Evolutionary conservation across 2,797 vertebrate genomes (phyloP).

Genomic region (Channa striata): DNA sequence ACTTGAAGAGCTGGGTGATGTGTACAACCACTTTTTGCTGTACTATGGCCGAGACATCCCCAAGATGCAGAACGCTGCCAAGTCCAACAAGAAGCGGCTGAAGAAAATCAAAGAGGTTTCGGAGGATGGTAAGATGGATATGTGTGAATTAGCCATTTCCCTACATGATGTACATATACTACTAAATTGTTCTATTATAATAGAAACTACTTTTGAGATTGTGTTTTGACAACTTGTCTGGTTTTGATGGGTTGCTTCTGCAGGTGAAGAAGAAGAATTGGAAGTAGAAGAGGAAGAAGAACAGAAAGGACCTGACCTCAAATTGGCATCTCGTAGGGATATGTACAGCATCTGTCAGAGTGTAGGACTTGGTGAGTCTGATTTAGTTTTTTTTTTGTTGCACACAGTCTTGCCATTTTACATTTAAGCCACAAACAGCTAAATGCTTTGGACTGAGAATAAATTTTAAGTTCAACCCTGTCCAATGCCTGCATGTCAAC

Average conservation of each 20-base stretch:
- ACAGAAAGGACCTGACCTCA: slow-evolving; percentile 95
- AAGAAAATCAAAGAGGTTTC: slow-evolving; percentile 93
- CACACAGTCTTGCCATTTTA: not conserved
- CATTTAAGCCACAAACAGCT: not conserved
- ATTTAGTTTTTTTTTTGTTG: not conserved
- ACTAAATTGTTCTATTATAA: not conserved
- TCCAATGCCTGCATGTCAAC: not conserved
- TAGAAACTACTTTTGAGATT: not conserved
- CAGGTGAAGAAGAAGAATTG: slow-evolving; percentile 87
- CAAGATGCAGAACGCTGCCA: slow-evolving; percentile 97
- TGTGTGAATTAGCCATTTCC: not conserved
- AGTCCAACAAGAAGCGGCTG: slow-evolving; percentile 91
- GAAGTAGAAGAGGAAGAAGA: slow-evolving; percentile 91
- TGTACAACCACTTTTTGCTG: slow-evolving; percentile 98
- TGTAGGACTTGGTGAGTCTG: slow-evolving; percentile 91
- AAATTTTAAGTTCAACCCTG: not conserved
- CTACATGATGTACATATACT: not conserved
- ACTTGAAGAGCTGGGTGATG: slow-evolving; percentile 95
- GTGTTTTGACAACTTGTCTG: not conserved
- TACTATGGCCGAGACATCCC: slow-evolving; percentile 99
- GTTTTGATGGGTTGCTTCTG: not conserved
- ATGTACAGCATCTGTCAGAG: slow-evolving; percentile 99
- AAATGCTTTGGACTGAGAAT: not conserved
- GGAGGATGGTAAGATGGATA: slow-evolving; percentile 84
- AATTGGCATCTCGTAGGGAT: slow-evolving; percentile 96